Base-by-base conservation (phyloP, 2,888 invertebrate genomes). In the Cistogaster globosa region DNA sequence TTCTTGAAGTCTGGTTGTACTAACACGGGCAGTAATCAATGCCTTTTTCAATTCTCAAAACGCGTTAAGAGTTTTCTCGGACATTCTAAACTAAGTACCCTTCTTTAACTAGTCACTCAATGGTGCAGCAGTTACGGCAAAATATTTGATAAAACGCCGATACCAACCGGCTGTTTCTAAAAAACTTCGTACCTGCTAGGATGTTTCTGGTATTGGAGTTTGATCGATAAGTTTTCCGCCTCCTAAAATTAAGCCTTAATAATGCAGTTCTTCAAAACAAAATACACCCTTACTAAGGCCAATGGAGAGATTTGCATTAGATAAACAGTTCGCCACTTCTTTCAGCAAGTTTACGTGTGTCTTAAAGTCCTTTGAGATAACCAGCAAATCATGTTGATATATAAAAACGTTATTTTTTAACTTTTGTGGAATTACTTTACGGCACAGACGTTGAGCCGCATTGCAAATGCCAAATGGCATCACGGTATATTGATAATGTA, bases 381-480 rank as follows among this genome's bases (percentile, higher is more conserved):
- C n/a, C 7, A 48, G 7, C 7, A 48, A n/a, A n/a, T 48, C 48
- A 48, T 84, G 71, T 68, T 55, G 45, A 88, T 87, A 87, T 84
- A 78, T 62, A 57, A 71, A 22, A 74, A n/a, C 26, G 32, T 67
- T 60, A 6, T 16, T n/a, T 18, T 38, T 60, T 12, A 60, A 60
- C 11, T 38, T 16, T 18, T 60, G 11, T 7, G 60, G 60, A 18
- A 60, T 38, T 11, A 60, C 60, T 18, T 16, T 36, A 11, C 65
- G 26, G 65, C 22, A 22, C 2, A 57, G 12, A 26, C 48, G 20
- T 65, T 65, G 65, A 0, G 65, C 42, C 22, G 48, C 65, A 22
- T 65, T 65, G 11, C 65, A 65, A 9, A 65, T 8, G 3, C 65
- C 65, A 11, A 65, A 65, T 9, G 48, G 48, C 48, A 65, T 65